Percentiles rank a stretch among this genome's conserved stretches.
Conservation (phyloP, 2,113 vertebrate genomes). For the Plestiodon gilberti region DNA sequence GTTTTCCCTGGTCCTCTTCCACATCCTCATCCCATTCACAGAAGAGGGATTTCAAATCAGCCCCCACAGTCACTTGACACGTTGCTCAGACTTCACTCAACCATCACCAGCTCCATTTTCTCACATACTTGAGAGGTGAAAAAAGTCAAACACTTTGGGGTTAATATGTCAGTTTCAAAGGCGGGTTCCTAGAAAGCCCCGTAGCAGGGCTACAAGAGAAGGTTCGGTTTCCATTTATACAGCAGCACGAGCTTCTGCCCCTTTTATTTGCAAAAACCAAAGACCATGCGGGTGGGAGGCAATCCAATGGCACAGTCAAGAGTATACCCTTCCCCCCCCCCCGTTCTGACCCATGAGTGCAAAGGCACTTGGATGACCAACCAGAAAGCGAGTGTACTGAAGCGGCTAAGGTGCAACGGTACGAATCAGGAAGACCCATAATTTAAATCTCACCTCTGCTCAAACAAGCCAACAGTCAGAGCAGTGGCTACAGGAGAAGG, state of each 20-base stretch:
- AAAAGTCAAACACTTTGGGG: neutral
- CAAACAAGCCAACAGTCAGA: too few species aligned
- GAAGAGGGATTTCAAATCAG: neutral
- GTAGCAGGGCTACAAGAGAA: neutral
- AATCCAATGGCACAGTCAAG: too few species aligned
- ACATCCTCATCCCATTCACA: neutral
- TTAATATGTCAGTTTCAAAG: neutral
- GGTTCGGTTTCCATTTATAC: neutral
- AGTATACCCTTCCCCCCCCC: too few species aligned
- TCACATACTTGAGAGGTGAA: neutral
- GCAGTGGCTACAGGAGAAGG: too few species aligned
- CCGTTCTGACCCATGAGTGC: too few species aligned
- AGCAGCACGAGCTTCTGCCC: neutral
- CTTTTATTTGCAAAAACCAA: neutral
- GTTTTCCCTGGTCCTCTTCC: neutral
- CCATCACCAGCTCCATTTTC: accelerated
- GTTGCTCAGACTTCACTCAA: neutral
- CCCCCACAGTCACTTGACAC: neutral
- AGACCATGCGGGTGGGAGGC: neutral
- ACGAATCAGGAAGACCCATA: too few species aligned
- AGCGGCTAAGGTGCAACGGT: too few species aligned
- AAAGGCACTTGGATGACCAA: too few species aligned
- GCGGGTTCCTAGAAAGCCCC: neutral
- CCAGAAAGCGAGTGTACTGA: too few species aligned
- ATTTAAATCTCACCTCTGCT: too few species aligned